Percentiles rank a stretch among this genome's conserved stretches.
Evolutionary conservation across 2,797 vertebrate species (phyloP).

Genomic region (Acanthopagrus latus): DNA sequence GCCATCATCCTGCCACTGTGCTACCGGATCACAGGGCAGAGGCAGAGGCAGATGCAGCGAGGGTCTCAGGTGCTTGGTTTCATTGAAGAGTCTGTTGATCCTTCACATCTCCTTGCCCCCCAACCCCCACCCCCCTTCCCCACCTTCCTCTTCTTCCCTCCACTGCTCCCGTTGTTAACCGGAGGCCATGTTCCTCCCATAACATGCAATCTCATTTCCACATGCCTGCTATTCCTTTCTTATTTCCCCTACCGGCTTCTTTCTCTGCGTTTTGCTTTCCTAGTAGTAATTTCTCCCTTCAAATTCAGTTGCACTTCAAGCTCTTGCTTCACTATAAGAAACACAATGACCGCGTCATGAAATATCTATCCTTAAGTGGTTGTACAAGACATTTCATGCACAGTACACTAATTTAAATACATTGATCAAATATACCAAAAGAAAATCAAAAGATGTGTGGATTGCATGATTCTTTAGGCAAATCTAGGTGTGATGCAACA

Average conservation of each 20-base stretch:
- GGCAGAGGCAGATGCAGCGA: not conserved
- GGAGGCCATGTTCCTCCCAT: conserved; percentile 42
- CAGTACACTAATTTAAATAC: not conserved
- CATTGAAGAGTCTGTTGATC: conserved; percentile 52
- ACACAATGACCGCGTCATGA: not conserved
- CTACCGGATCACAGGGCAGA: conserved; percentile 23
- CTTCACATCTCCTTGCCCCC: conserved; percentile 37
- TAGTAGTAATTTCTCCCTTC: conserved; percentile 10
- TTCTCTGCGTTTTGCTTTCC: conserved; percentile 5
- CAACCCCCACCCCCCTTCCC: conserved; percentile 14
- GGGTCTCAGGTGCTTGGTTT: conserved; percentile 61
- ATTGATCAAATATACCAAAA: not conserved
- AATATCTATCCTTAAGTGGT: no score
- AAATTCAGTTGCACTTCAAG: conserved; percentile 28
- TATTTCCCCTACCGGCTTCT: not conserved
- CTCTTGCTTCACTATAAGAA: conserved; percentile 13
- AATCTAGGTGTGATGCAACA: not conserved
- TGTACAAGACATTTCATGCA: not conserved
- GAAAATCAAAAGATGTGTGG: not conserved
- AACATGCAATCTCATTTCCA: conserved; percentile 50
- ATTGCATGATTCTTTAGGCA: not conserved
- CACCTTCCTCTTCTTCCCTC: conserved; percentile 13
- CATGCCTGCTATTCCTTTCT: conserved; percentile 34
- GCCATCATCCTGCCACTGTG: conserved; percentile 6
- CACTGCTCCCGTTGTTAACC: conserved; percentile 43